Percentiles rank a stretch among this genome's conserved stretches.
phyloP scores from a whole-genome alignment of 2,797 vertebrate genomes.

The Leuciscus waleckii region DNA sequence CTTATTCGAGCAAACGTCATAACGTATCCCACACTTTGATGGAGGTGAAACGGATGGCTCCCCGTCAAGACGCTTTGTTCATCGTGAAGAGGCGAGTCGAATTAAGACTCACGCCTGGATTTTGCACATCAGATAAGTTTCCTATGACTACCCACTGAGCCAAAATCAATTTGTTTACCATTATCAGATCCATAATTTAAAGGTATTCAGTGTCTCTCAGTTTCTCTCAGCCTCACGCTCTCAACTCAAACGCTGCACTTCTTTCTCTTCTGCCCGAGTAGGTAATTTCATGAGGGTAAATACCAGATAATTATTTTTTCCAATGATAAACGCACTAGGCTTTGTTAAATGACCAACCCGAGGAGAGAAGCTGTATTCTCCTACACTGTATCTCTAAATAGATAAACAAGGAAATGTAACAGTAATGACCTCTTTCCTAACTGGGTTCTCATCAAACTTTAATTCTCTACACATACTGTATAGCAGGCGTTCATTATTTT shows the following conservation, averaged over 20 bases:
- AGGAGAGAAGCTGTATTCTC: slow-evolving; percentile 19
- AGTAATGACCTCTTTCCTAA: slow-evolving; percentile 46
- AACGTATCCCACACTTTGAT: slow-evolving; percentile 53
- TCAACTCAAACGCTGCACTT: not conserved
- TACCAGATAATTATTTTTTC: slow-evolving; percentile 48
- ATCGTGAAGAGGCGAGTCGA: slow-evolving; percentile 28
- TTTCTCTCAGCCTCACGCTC: slow-evolving; percentile 33
- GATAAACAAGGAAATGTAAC: slow-evolving; percentile 49
- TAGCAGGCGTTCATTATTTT: slow-evolving; percentile 43
- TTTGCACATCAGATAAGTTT: slow-evolving; percentile 61
- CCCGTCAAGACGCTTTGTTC: slow-evolving; percentile 45
- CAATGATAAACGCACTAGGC: slow-evolving; percentile 37
- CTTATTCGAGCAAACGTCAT: slow-evolving; percentile 56
- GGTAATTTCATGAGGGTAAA: slow-evolving; percentile 31
- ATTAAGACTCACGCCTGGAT: slow-evolving; percentile 50
- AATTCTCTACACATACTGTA: slow-evolving; percentile 52
- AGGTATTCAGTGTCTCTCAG: slow-evolving; percentile 43
- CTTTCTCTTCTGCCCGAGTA: slow-evolving; percentile 18
- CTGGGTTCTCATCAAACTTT: slow-evolving; percentile 53
- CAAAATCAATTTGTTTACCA: slow-evolving; percentile 64
- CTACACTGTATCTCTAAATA: slow-evolving; percentile 33
- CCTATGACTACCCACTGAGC: slow-evolving; percentile 64
- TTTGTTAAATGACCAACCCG: slow-evolving; percentile 33
- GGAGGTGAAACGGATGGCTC: slow-evolving; percentile 51
- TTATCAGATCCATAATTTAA: slow-evolving; percentile 61